Evolutionary conservation across 2,113 vertebrate species (phyloP).

Genomic region (Catharus bicknelli): DNA sequence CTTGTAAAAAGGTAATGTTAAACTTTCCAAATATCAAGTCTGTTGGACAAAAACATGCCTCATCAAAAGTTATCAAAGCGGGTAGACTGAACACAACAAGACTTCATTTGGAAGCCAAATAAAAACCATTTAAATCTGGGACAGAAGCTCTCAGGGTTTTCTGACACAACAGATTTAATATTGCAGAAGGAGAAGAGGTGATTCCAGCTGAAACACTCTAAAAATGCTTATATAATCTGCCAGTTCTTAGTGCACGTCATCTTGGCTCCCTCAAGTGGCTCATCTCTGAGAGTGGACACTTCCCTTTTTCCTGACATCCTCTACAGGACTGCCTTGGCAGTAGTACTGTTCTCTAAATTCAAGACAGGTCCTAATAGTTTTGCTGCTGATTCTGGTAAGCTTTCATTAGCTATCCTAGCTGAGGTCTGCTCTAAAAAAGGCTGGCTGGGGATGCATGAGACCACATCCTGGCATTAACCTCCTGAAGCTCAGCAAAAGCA

Average conservation of each 20-base stretch:
- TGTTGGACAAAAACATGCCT: background rate
- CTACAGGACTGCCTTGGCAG: background rate
- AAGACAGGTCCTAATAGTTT: background rate
- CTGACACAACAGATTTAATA: background rate
- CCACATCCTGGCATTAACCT: background rate
- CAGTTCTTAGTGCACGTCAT: background rate
- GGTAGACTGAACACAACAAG: background rate
- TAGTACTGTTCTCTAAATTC: background rate
- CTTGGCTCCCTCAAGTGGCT: conserved; percentile 52
- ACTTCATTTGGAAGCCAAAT: background rate
- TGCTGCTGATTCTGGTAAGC: background rate
- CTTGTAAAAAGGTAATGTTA: background rate
- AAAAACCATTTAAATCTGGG: background rate
- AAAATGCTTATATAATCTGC: background rate
- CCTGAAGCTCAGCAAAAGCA: background rate
- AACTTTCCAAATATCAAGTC: background rate
- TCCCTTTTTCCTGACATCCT: background rate
- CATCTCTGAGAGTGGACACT: background rate
- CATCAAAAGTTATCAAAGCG: background rate
- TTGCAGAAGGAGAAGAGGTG: background rate
- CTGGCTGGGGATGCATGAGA: background rate
- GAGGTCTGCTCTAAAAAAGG: background rate
- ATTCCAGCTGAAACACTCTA: background rate
- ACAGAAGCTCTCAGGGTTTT: background rate
- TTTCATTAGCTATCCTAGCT: background rate